Base-by-base conservation (phyloP, 2,797 vertebrate genomes). In the Chaenodraco wilsoni region DNA sequence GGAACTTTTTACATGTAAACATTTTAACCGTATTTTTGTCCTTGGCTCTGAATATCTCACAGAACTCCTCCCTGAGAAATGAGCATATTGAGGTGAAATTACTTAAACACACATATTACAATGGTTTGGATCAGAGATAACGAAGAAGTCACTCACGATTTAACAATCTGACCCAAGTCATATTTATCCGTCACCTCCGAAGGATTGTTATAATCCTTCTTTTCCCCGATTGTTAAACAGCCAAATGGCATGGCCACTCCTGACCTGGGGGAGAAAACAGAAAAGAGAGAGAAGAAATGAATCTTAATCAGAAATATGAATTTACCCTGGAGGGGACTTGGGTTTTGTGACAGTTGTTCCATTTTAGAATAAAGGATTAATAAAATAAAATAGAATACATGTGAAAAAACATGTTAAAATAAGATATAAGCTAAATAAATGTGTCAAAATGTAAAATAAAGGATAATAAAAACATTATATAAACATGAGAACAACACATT, bases 161-260 rank as follows among this genome's bases (percentile, higher is more conserved):
- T 99, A 93, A 99, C 95, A 85, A 98, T 96, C 93, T 98, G 98
- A 66, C 97, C 98, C 91, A 99, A 91, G 86, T 99, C 98, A 98
- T 99, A 99, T 96, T 96, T 97, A 93, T 99, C 98, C 27, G 96
- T 98, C 92, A 99, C 97, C 46, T 99, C 98, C 1, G 96, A 96
- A 60, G 97, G 97, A 92, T 96, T 98, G 92, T 96, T 96, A 84
- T 99, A 99, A 94, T 98, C 97, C 96, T 98, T 99, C 95, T 98
- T 99, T 88, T 98, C 97, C 15, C 98, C 97, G 78, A 99, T 95
- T 31, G 97, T 96, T 93, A 99, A 95, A 89, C 98, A 99, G 95
- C 97, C 96, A 96, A 99, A 99, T 90, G 97, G 97, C 98, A 99
- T 99, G 93, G 95, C 96, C 94, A 64, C 89, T 82, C 79, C 89